phyloP scores from a whole-genome alignment of 2,888 invertebrate species.

The Arge pagana region DNA sequence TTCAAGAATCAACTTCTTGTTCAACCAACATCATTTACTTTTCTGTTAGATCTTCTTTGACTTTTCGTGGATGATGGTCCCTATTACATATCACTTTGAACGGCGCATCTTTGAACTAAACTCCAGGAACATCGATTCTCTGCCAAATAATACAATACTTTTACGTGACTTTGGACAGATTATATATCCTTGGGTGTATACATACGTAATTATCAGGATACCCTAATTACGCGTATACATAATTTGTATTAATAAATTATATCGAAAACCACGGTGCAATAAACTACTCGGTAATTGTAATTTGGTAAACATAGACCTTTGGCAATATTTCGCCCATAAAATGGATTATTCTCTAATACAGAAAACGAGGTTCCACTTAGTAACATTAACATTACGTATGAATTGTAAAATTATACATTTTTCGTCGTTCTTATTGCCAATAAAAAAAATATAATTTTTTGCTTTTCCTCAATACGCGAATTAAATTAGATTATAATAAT shows the following conservation, averaged over 20 bases:
- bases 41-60: too few species aligned
- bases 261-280: constrained; percentile 20
- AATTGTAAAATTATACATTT: neutral
- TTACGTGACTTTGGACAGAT: neutral
- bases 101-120: too few species aligned
- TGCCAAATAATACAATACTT: neutral
- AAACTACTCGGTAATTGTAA: neutral
- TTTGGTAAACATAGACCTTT: constrained; percentile 19
- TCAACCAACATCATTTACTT: too few species aligned
- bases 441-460: constrained; percentile 1
- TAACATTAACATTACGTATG: neutral
- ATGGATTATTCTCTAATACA: constrained; percentile 4
- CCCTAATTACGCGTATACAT: neutral
- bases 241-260: constrained; percentile 18
- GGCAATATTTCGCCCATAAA: constrained; percentile 12
- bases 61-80: too few species aligned
- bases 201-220: neutral
- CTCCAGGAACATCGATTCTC: too few species aligned
- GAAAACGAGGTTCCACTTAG: neutral
- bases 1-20: too few species aligned
- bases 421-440: neutral
- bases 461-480: neutral
- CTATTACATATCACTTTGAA: too few species aligned
- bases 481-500: constrained; percentile 2
- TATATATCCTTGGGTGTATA: constrained; percentile 2